Conservation (phyloP, 1,140 invertebrate species). For the Thaumatotibia leucotreta region DNA sequence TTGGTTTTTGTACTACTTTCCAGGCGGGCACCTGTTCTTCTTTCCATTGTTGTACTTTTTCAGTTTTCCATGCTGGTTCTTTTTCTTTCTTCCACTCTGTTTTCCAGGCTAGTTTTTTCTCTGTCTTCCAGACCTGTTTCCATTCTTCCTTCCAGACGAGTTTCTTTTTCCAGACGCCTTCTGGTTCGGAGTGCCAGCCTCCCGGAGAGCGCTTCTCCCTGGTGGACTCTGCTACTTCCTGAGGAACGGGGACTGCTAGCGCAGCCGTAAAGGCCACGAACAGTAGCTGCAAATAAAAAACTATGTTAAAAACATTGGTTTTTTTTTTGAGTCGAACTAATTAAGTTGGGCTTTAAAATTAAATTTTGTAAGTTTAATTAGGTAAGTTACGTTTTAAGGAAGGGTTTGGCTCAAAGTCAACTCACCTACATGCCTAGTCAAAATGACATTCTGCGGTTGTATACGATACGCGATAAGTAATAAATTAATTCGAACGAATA, state of each 20-base stretch:
- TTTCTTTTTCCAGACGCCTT: conserved; percentile 85
- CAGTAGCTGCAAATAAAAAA: conserved; percentile 50
- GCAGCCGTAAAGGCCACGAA: conserved; percentile 45
- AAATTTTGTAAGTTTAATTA: too few relatives aligned
- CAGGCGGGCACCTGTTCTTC: conserved; percentile 81
- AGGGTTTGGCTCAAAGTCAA: too few relatives aligned
- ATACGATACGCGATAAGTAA: too few relatives aligned
- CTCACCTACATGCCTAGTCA: too few relatives aligned
- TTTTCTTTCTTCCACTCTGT: conserved; percentile 79
- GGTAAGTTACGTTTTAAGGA: too few relatives aligned
- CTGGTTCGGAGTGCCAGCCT: conserved; percentile 75
- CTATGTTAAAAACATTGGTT: conserved; percentile 15
- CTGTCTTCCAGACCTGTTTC: conserved; percentile 84
- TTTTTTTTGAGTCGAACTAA: too few relatives aligned
- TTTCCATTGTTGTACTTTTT: conserved; percentile 81
- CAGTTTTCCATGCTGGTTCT: conserved; percentile 81
- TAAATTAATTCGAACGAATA: too few relatives aligned
- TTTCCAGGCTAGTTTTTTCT: conserved; percentile 85
- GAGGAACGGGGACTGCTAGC: conserved; percentile 44
- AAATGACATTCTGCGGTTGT: too few relatives aligned
- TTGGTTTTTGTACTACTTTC: conserved; percentile 80
- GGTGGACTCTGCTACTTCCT: conserved; percentile 42
- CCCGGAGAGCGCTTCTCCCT: conserved; percentile 54
- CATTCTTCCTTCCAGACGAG: conserved; percentile 86
- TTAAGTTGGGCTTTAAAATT: too few relatives aligned